Conservation (phyloP, 1,140 invertebrate genomes). For the Andricus grossulariae region DNA sequence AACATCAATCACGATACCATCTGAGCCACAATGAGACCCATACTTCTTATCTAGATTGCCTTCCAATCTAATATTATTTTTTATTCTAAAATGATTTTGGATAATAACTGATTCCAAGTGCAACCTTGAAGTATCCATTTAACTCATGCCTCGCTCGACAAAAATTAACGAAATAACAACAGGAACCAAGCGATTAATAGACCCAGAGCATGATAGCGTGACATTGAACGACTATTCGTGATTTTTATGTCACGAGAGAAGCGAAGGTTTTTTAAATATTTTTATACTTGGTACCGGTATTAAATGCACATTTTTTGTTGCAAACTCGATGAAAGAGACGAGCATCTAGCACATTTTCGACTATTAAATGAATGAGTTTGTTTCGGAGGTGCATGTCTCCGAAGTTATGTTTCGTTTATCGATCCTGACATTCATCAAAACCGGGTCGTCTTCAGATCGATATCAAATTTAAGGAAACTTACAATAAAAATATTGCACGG, state of each 20-base stretch:
- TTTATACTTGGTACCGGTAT: too few relatives aligned
- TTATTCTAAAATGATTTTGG: neutral
- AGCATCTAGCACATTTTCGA: too few relatives aligned
- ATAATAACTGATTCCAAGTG: neutral
- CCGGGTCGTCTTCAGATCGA: conserved; percentile 51
- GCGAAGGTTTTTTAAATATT: conserved; percentile 13
- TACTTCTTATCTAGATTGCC: too few relatives aligned
- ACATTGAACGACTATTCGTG: conserved; percentile 20
- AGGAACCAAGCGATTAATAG: conserved; percentile 8
- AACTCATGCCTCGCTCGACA: neutral
- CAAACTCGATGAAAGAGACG: too few relatives aligned
- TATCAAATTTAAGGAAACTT: conserved; percentile 32
- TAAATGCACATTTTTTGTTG: too few relatives aligned
- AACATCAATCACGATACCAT: too few relatives aligned
- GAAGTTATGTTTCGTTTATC: conserved; percentile 49
- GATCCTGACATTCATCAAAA: conserved; percentile 54
- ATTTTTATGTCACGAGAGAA: neutral
- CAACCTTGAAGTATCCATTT: conserved; percentile 7
- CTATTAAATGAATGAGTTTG: too few relatives aligned
- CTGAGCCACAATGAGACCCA: too few relatives aligned
- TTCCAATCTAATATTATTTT: too few relatives aligned
- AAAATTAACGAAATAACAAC: conserved; percentile 19
- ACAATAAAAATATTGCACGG: too few relatives aligned
- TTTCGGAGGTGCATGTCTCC: conserved; percentile 19
- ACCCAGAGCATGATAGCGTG: conserved; percentile 4